Evolutionary conservation across 1,140 invertebrate genomes (phyloP).

Genomic region (Zaprionus vittiger): DNA sequence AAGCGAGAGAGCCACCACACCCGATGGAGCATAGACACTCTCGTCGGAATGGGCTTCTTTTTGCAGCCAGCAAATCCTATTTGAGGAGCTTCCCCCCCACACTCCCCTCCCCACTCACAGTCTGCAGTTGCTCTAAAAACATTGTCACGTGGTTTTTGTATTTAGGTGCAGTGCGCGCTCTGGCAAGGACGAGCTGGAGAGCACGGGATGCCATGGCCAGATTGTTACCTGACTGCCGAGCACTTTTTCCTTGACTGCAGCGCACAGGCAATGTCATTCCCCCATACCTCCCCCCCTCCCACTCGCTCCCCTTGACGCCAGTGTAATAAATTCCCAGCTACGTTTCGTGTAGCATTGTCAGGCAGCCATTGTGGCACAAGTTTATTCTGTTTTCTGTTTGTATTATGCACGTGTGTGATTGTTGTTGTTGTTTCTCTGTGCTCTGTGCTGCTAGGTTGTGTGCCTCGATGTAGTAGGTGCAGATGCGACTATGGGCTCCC

Average conservation of each 20-base stretch:
- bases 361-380: constrained; percentile 54
- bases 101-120: background rate
- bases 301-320: constrained; percentile 3
- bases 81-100: background rate
- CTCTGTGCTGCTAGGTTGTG: background rate
- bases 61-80: constrained; percentile 20
- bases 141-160: constrained; percentile 81
- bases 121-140: constrained; percentile 50
- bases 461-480: constrained; percentile 34
- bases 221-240: constrained; percentile 44
- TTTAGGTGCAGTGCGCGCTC: constrained; percentile 61
- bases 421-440: constrained; percentile 33
- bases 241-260: constrained; percentile 52
- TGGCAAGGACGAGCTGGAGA: constrained; percentile 11
- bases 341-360: constrained; percentile 65
- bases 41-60: constrained; percentile 4
- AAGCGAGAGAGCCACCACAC: constrained; percentile 5
- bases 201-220: constrained; percentile 34
- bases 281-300: background rate
- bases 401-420: constrained; percentile 46
- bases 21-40: constrained; percentile 19
- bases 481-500: constrained; percentile 39
- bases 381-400: constrained; percentile 49
- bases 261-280: constrained; percentile 13
- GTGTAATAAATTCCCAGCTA: constrained; percentile 58